Base-by-base conservation (phyloP, 2,797 vertebrate species). In the Tamandua tetradactyla region DNA sequence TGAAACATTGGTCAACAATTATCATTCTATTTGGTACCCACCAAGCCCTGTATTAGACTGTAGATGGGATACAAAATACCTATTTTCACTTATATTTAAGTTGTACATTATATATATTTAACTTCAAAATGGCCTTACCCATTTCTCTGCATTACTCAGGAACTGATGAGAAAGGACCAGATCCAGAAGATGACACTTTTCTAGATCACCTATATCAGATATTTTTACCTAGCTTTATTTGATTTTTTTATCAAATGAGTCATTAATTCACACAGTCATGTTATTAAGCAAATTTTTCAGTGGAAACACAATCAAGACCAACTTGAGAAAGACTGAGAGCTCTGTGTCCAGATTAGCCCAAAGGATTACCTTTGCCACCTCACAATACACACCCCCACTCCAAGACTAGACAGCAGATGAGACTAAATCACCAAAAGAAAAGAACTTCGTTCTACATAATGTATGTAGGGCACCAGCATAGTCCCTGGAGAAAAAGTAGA, bases 301-400 rank as follows among this genome's bases (percentile, higher is more conserved):
- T 17, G 92, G 37, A 93, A 93, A 68, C 47, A 86, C 82, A 76
- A 52, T 89, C 25, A 84, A 91, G 55, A 89, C 47, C 55, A 92
- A 81, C 59, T 61, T 90, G 72, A 49, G 40, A 64, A 55, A 91
- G 30, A 81, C 30, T 55, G n/a, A 17, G 52, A n/a, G 47, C 3
- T 87, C 30, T 11, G 57, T 42, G 76, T 44, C 22, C 44, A 91
- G 32, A 30, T 72, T 12, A 32, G 0, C 20, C 32, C 15, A 80
- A 69, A 2, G 22, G 87, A 7, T 57, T 86, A 0, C 8, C 37
- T 76, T 75, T 55, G 5, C 66, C 66, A 40, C 25, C n/a, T 72
- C 55, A 52, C 9, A 27, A 15, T 42, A 7, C 27, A 49, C 57
- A 55, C 9, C 12, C 23, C 12, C 23, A 32, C 6, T 23, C 17